Base-by-base conservation (phyloP, 2,113 vertebrate species). In the Zapus hudsonius region DNA sequence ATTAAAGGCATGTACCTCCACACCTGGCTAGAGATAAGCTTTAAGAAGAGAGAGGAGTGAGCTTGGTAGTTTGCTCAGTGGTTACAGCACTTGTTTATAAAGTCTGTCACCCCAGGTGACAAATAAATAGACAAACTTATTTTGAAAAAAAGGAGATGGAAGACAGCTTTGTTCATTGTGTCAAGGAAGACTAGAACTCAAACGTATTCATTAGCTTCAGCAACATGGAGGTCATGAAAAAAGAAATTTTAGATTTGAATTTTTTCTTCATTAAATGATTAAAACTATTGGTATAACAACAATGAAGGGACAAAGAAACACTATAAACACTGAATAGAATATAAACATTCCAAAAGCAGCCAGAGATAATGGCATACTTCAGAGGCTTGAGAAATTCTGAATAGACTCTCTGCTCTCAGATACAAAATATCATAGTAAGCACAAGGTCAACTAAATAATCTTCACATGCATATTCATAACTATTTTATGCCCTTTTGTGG, bases 241-340 rank as follows among this genome's bases (percentile, higher is more conserved):
- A 81, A 36, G 40, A 44, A 63, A 0, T 55, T 79, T 33, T 13
- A 40, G 27, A 84, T 52, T 29, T 63, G 40, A 91, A 47, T 70
- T 89, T 86, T n/a, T 95, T 91, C 70, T 82, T 83, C 52, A 63
- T 6, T 63, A 95, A 63, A 40, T 84, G 23, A 73, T 63, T 90
- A 59, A 81, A 95, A 78, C 36, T 42, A 81, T 44, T 69, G 2
- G 31, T 57, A 57, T n/a, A 63, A 38, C 61, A 52, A 27, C 52
- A 74, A 38, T 57, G 57, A 67, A 59, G 67, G 76, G 47, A 67
- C 70, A 59, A 70, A 91, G 55, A 79, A 69, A 74, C 29, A 78
- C 36, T 52, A 59, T 73, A 64, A 93, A 61, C 38, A 87, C 55
- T 38, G 44, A 42, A 87, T 52, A 73, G 33, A 31, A 73, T 84